These are phyloP conservation scores for Nestor notabilis DNA, from an alignment of 2,113 vertebrate genomes.

Conservation along the genomic window DNA sequence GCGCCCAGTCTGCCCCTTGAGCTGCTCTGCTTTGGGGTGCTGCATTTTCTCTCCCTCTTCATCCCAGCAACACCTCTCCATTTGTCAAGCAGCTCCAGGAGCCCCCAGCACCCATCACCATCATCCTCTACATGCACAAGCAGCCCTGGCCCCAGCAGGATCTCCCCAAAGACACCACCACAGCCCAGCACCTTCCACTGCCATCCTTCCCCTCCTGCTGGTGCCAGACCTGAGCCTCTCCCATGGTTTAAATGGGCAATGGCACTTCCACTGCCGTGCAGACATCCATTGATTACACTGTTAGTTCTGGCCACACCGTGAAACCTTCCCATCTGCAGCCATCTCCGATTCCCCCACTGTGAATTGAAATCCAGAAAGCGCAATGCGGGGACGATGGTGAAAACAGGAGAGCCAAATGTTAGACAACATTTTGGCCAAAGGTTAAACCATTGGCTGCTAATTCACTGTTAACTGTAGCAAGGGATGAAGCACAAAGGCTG, in stretches of 20 bases:
- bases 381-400: not conserved
- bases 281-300: not conserved
- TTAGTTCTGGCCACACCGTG: not conserved
- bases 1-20: not conserved
- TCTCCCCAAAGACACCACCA: not conserved
- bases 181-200: not conserved
- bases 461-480: not conserved
- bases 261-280: not conserved
- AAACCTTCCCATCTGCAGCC: not conserved
- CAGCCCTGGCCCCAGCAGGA: not conserved
- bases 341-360: rapidly evolving
- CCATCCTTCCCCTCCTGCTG: not conserved
- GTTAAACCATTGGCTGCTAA: not conserved
- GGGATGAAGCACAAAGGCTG: not conserved
- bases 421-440: not conserved
- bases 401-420: not conserved
- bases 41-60: not conserved
- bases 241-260: not conserved
- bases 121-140: not conserved
- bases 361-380: not conserved
- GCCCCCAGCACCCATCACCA: not conserved
- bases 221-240: rapidly evolving
- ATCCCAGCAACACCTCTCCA: rapidly evolving
- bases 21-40: not conserved
- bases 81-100: not conserved